A percentile compares a stretch with the other conserved stretches of the same genome.
Evolutionary conservation across 2,797 vertebrate species (phyloP).

Genomic region (Brotula barbata): DNA sequence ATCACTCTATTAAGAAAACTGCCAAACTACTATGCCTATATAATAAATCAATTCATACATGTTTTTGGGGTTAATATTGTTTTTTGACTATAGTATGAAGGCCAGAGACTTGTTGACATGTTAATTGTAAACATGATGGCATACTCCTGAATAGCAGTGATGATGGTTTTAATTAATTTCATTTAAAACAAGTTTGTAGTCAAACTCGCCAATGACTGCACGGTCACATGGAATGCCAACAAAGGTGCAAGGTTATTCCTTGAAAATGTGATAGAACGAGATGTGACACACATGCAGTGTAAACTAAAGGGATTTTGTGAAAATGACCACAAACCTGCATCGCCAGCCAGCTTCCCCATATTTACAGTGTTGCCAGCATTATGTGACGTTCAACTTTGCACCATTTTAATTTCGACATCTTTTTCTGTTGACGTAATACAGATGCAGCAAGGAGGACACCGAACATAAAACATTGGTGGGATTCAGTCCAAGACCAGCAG

Average conservation of each 20-base stretch:
- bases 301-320: neutral
- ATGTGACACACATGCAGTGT: neutral
- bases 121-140: slow-evolving; percentile 19
- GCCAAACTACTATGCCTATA: slow-evolving; percentile 4
- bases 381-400: slow-evolving; percentile 5
- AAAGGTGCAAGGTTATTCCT: neutral
- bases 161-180: slow-evolving; percentile 5
- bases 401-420: no score
- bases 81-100: slow-evolving; percentile 37
- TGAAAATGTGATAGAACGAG: no score
- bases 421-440: neutral
- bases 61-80: no score
- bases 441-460: slow-evolving; percentile 1
- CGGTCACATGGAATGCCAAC: neutral
- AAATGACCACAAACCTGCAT: neutral
- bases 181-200: slow-evolving; percentile 1
- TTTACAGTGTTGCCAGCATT: slow-evolving; percentile 17
- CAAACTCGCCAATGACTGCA: neutral
- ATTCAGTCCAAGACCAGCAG: slow-evolving; percentile 25
- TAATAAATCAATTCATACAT: neutral
- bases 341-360: neutral
- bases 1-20: slow-evolving; percentile 40
- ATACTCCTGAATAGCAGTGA: slow-evolving; percentile 7
- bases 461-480: slow-evolving; percentile 4
- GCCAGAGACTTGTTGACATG: slow-evolving; percentile 24